Percentiles rank a stretch among this genome's conserved stretches.
Evolutionary conservation across 2,113 vertebrate species (phyloP).

Genomic region (Polypterus bichir): DNA sequence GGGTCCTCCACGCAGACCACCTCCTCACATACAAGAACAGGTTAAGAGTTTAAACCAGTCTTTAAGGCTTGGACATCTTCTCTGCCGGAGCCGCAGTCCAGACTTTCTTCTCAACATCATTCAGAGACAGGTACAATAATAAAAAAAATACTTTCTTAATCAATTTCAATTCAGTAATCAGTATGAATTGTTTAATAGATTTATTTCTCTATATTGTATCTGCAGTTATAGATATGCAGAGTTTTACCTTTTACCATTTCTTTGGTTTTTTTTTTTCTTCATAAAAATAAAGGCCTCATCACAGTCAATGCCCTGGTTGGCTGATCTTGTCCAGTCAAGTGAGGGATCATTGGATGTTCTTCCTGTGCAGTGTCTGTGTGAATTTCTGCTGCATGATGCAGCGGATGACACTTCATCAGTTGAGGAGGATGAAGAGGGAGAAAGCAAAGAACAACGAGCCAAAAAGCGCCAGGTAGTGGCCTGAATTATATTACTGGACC

Average conservation of each 20-base stretch:
- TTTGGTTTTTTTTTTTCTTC: fast-evolving
- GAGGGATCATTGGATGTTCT: slow-evolving; percentile 93
- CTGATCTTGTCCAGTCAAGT: slow-evolving; percentile 90
- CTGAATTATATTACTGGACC: neutral
- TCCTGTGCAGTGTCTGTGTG: slow-evolving; percentile 91
- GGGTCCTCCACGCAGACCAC: slow-evolving; percentile 83
- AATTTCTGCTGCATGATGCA: slow-evolving; percentile 89
- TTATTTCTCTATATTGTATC: too few relatives aligned
- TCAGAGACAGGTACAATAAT: slow-evolving; percentile 72
- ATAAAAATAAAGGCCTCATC: slow-evolving; percentile 67
- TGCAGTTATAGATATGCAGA: too few relatives aligned
- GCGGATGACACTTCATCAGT: slow-evolving; percentile 61
- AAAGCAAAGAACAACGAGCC: slow-evolving; percentile 86
- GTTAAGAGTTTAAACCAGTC: slow-evolving; percentile 89
- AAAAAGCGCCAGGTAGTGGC: slow-evolving; percentile 74
- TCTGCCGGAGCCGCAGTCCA: slow-evolving; percentile 84
- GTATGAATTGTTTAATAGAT: too few relatives aligned
- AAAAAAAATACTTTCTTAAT: too few relatives aligned
- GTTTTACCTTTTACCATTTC: too few relatives aligned
- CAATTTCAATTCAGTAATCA: too few relatives aligned
- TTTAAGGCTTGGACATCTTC: slow-evolving; percentile 79
- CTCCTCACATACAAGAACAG: slow-evolving; percentile 81
- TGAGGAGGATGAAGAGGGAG: slow-evolving; percentile 83
- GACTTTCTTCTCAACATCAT: slow-evolving; percentile 97
- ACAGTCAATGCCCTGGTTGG: slow-evolving; percentile 97